Evolutionary conservation across 2,113 vertebrate species (phyloP).

Genomic region (Pluvianellus socialis): DNA sequence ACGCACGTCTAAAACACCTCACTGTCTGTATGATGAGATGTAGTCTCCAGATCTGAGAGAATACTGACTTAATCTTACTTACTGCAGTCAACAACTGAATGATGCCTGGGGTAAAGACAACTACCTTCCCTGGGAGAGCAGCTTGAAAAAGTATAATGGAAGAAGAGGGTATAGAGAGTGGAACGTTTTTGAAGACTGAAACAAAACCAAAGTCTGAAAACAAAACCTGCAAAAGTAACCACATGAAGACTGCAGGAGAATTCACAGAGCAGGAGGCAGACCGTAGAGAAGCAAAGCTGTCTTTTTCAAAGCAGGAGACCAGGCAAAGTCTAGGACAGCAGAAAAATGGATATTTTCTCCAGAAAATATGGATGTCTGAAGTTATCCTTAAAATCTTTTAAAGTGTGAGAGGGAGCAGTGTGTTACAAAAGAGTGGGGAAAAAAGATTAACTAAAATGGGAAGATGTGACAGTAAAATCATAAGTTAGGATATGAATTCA

Average conservation of each 20-base stretch:
- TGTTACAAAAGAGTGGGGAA: not conserved
- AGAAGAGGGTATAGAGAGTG: not conserved
- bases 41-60: not conserved
- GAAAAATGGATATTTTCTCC: not conserved
- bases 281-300: not conserved
- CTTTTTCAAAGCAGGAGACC: not conserved
- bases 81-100: not conserved
- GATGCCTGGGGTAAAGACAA: not conserved
- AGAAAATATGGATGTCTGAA: not conserved
- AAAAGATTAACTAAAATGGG: not conserved
- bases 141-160: not conserved
- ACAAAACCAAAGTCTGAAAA: not conserved
- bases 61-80: not conserved
- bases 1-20: not conserved
- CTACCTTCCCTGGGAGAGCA: not conserved
- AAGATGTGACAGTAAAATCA: not conserved
- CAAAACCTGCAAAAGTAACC: not conserved
- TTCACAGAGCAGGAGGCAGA: not conserved
- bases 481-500: not conserved
- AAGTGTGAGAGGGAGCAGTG: not conserved
- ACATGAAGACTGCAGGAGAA: not conserved
- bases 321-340: not conserved
- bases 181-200: not conserved
- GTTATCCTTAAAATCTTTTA: not conserved
- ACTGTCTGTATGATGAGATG: not conserved